These are phyloP conservation scores for Enteromius trimaculatus DNA, from an alignment of 2,797 vertebrate species.

Conservation along the genomic window DNA sequence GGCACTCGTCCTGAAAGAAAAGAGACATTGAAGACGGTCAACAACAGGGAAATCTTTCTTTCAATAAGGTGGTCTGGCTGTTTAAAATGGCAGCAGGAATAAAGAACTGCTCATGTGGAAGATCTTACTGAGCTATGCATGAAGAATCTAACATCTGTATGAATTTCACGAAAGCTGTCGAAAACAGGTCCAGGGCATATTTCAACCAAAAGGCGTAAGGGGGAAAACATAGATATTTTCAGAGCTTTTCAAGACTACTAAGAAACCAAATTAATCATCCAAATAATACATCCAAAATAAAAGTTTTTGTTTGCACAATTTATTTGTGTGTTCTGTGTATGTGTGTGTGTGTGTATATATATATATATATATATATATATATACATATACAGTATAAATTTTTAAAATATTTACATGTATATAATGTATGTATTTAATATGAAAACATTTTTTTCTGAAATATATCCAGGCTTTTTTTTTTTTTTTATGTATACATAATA, in stretches of 20 bases:
- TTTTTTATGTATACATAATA: no score
- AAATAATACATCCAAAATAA: no score
- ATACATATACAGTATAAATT: no score
- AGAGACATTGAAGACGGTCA: slow-evolving; percentile 2
- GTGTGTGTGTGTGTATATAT: no score
- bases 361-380: no score
- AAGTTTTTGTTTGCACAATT: no score
- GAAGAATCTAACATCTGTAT: slow-evolving; percentile 9
- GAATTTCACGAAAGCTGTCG: neutral
- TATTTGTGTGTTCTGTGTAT: no score
- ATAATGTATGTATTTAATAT: no score
- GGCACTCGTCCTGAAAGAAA: slow-evolving; percentile 82
- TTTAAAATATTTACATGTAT: no score
- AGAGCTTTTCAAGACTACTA: neutral
- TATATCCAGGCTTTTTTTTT: no score
- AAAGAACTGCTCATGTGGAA: neutral
- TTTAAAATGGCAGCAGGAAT: neutral
- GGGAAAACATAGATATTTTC: neutral
- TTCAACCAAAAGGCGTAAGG: neutral
- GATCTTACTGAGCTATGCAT: slow-evolving; percentile 15
- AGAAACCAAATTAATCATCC: neutral
- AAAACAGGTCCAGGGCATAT: neutral
- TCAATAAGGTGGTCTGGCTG: neutral
- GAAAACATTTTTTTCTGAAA: no score
- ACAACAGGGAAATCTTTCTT: neutral